phyloP scores from a whole-genome alignment of 2,888 invertebrate genomes.

The Pyrgus malvae region DNA sequence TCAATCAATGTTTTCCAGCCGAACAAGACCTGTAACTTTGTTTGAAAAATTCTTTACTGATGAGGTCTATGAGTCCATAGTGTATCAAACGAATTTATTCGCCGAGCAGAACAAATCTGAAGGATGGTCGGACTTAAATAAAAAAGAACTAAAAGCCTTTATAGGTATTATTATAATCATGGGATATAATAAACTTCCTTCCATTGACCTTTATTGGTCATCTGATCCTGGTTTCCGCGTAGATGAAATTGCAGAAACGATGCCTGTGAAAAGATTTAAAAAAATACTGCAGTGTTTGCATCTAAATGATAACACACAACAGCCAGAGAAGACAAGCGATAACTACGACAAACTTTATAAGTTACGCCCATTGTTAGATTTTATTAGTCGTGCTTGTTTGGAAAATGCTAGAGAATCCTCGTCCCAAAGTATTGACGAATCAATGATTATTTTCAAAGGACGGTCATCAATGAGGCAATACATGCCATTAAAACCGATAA shows the following conservation, averaged over 20 bases:
- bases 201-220: constrained; percentile 39
- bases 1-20: constrained; percentile 8
- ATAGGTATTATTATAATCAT: constrained; percentile 38
- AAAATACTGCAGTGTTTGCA: constrained; percentile 37
- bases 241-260: constrained; percentile 36
- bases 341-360: constrained; percentile 35
- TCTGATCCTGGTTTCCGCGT: constrained; percentile 36
- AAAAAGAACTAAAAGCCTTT: constrained; percentile 36
- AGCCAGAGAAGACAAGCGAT: constrained; percentile 31
- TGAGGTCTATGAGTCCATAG: too few species aligned
- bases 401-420: constrained; percentile 24
- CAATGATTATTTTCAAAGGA: constrained; percentile 40
- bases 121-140: too few species aligned
- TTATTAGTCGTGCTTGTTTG: neutral
- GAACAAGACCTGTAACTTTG: too few species aligned
- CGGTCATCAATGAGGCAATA: constrained; percentile 37
- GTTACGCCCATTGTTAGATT: constrained; percentile 29
- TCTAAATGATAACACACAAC: constrained; percentile 36
- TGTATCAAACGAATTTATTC: too few species aligned
- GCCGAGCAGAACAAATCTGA: too few species aligned
- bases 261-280: constrained; percentile 38
- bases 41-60: too few species aligned
- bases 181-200: constrained; percentile 35
- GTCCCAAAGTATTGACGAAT: constrained; percentile 37
- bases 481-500: constrained; percentile 40